Percentiles rank a stretch among this genome's conserved stretches.
Evolutionary conservation across 35 echinoderm and acorn worm genomes (phyloP).

Genomic region (Nesometra sesokonis): DNA sequence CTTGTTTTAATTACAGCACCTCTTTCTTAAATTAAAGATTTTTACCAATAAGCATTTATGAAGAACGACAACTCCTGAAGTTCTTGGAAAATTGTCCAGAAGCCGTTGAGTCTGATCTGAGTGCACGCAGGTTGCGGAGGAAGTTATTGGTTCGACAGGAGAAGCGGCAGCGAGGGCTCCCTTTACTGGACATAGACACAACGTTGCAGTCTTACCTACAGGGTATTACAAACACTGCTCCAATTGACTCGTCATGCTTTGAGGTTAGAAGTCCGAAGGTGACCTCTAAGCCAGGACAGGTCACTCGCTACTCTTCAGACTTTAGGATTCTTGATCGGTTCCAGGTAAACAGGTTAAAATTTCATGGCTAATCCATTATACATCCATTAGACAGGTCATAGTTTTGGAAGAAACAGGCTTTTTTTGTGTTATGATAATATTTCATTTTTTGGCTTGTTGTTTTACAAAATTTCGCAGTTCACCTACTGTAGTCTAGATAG

Average conservation of each 20-base stretch:
- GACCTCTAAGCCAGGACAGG: not conserved
- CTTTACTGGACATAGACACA: constrained; percentile 74
- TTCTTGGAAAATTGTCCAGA: constrained; percentile 66
- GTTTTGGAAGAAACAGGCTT: too few relatives aligned
- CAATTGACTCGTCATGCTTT: not conserved
- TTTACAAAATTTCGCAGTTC: too few relatives aligned
- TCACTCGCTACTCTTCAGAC: constrained; percentile 23
- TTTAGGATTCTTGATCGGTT: constrained; percentile 83
- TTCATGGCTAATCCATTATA: too few relatives aligned
- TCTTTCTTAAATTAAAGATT: constrained; percentile 17
- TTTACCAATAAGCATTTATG: constrained; percentile 90
- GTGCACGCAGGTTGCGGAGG: constrained; percentile 52
- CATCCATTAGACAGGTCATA: too few relatives aligned
- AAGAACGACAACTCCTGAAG: constrained; percentile 77
- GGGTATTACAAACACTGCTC: not conserved
- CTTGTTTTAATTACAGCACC: too few relatives aligned
- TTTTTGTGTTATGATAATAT: too few relatives aligned
- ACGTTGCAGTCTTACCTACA: constrained; percentile 44
- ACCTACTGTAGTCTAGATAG: too few relatives aligned
- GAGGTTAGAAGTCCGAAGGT: not conserved
- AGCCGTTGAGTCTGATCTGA: constrained; percentile 69
- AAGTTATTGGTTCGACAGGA: constrained; percentile 92
- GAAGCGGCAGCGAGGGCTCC: constrained; percentile 67
- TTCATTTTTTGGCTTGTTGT: too few relatives aligned
- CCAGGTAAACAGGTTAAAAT: constrained; percentile 42